Percentiles rank a stretch among this genome's conserved stretches.
These are phyloP conservation scores for Trachelus iudaicus DNA, from an alignment of 2,888 invertebrate species.

Conservation along the genomic window DNA sequence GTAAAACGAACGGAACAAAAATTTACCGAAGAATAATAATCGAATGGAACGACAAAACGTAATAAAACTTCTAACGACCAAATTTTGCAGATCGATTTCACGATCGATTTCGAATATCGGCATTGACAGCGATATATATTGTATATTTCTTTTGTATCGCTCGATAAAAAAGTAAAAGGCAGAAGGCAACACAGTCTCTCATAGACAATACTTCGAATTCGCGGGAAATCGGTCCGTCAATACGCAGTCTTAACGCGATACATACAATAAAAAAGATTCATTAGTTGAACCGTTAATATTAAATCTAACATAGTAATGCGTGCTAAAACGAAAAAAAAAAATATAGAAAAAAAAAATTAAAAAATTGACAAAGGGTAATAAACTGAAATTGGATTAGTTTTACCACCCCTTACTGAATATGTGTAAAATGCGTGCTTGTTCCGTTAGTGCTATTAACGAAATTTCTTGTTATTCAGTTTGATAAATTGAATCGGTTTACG, in stretches of 20 bases:
- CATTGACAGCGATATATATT: background rate
- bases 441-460: slow-evolving; percentile 27
- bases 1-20: slow-evolving; percentile 10
- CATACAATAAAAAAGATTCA: background rate
- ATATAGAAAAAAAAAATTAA: slow-evolving; percentile 1
- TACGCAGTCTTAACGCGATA: background rate
- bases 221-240: background rate
- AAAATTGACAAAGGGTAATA: slow-evolving; percentile 5
- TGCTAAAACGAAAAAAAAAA: background rate
- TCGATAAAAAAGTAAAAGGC: background rate
- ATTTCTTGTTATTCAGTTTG: slow-evolving; percentile 11
- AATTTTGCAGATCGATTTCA: slow-evolving; percentile 2
- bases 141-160: background rate
- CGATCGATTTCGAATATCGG: background rate
- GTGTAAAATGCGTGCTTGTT: slow-evolving; percentile 27
- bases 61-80: slow-evolving; percentile 24
- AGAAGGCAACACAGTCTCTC: background rate
- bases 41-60: slow-evolving; percentile 3
- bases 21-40: slow-evolving; percentile 10
- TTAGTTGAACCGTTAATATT: background rate
- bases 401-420: background rate
- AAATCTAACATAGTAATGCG: background rate
- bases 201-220: background rate
- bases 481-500: slow-evolving; percentile 10
- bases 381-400: slow-evolving; percentile 11